Conservation (phyloP, 1,140 invertebrate species). For the Anastatus disparis region DNA sequence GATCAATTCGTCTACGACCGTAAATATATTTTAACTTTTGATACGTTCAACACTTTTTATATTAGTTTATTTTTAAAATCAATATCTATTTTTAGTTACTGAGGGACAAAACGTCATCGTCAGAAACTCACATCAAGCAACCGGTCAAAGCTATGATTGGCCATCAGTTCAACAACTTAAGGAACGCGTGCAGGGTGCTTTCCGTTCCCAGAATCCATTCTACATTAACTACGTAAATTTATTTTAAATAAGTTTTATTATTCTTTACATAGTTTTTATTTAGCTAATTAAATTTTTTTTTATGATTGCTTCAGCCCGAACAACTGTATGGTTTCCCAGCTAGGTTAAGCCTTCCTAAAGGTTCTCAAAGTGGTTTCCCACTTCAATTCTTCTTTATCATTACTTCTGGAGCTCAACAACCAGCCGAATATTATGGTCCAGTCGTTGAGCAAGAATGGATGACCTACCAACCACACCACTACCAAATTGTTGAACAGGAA, state of each 20-base stretch:
- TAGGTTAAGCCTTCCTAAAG: conserved; percentile 70
- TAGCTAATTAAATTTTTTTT: conserved; percentile 5
- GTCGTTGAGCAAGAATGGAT: conserved; percentile 51
- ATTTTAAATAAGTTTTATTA: neutral
- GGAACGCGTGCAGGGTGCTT: conserved; percentile 62
- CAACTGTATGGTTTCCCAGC: conserved; percentile 70
- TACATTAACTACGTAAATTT: conserved; percentile 65
- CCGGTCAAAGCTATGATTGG: conserved; percentile 72
- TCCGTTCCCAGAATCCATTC: conserved; percentile 64
- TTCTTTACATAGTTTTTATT: neutral
- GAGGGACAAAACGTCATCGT: conserved; percentile 75
- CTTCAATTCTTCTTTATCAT: conserved; percentile 73
- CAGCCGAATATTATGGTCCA: conserved; percentile 47
- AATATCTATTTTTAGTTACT: conserved; percentile 61
- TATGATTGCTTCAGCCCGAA: conserved; percentile 51
- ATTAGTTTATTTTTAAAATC: neutral
- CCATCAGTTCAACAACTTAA: conserved; percentile 72
- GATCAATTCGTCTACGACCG: conserved; percentile 75
- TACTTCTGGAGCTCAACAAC: conserved; percentile 60
- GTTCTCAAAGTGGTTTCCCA: conserved; percentile 69
- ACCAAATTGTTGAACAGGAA: conserved; percentile 56
- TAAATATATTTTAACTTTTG: conserved; percentile 53
- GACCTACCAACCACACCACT: conserved; percentile 53
- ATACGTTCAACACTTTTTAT: no score
- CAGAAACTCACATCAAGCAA: conserved; percentile 74